Percentiles rank a stretch among this genome's conserved stretches.
These are phyloP conservation scores for Euwallacea fornicatus DNA, from an alignment of 1,140 invertebrate species.

Conservation along the genomic window DNA sequence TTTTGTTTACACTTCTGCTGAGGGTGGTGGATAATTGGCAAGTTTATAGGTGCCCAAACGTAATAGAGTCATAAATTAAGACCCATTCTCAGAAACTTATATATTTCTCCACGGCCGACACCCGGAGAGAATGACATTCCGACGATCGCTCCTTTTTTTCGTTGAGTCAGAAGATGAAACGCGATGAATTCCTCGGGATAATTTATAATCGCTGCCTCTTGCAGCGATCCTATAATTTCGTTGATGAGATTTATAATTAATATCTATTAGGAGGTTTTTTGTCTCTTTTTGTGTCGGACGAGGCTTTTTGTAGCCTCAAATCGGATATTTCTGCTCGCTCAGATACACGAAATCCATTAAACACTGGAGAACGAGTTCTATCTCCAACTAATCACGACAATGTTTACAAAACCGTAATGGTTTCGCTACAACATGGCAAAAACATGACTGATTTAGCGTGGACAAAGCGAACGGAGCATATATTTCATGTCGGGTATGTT, in stretches of 20 bases:
- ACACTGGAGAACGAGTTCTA: constrained; percentile 5
- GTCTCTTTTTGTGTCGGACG: background rate
- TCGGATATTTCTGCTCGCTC: too few species aligned
- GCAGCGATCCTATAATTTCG: constrained; percentile 16
- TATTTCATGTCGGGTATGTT: constrained; percentile 32
- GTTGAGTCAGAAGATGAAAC: background rate
- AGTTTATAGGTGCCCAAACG: constrained; percentile 2
- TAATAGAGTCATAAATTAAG: constrained; percentile 23
- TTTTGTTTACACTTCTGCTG: constrained; percentile 8
- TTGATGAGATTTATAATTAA: constrained; percentile 24
- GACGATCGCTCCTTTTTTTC: background rate
- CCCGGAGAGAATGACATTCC: constrained; percentile 10
- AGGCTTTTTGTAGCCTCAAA: too few species aligned
- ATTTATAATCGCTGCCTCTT: constrained; percentile 24
- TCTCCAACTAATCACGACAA: constrained; percentile 10
- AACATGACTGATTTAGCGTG: constrained; percentile 24
- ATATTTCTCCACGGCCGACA: constrained; percentile 15
- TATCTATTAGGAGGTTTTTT: constrained; percentile 11
- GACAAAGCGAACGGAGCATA: constrained; percentile 29
- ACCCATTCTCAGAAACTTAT: constrained; percentile 20
- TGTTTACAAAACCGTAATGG: constrained; percentile 20
- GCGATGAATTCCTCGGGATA: constrained; percentile 15
- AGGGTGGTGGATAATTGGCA: background rate
- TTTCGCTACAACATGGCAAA: constrained; percentile 1
- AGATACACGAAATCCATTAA: too few species aligned